These are phyloP conservation scores for Sylvietta virens DNA, from an alignment of 2,113 vertebrate species.

Conservation along the genomic window DNA sequence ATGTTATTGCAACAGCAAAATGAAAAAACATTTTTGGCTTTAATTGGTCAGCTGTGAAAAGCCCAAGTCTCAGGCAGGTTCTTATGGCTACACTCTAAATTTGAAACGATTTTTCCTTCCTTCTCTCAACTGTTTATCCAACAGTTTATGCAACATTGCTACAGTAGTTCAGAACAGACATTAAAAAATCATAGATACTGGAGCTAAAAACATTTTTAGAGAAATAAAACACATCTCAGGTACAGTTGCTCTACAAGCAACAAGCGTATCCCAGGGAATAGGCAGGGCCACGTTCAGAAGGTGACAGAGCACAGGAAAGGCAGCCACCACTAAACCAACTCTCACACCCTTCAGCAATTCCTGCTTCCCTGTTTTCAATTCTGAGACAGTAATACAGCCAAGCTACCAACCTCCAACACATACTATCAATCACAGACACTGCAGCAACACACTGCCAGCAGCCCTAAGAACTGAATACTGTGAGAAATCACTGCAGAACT, in stretches of 20 bases:
- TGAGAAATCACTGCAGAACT: not conserved
- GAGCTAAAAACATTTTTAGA: not conserved
- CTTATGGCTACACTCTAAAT: not conserved
- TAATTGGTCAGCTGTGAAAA: not conserved
- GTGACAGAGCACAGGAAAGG: not conserved
- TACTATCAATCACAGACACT: not conserved
- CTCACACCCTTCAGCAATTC: not conserved
- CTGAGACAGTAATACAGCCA: not conserved
- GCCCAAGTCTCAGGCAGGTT: not conserved
- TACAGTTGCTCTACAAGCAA: not conserved
- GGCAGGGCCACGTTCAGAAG: not conserved
- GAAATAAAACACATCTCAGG: not conserved
- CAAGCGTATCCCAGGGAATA: not conserved
- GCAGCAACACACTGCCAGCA: not conserved
- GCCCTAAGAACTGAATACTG: not conserved
- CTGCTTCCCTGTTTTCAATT: not conserved
- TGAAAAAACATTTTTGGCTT: not conserved
- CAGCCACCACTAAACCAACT: not conserved
- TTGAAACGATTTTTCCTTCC: not conserved
- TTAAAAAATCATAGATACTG: not conserved
- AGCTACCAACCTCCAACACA: not conserved
- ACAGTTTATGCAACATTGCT: not conserved
- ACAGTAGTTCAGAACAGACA: not conserved
- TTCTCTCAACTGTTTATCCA: not conserved
- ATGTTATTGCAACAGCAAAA: not conserved